Evolutionary conservation across 2,797 vertebrate species (phyloP).

Genomic region (Cuculus canorus): DNA sequence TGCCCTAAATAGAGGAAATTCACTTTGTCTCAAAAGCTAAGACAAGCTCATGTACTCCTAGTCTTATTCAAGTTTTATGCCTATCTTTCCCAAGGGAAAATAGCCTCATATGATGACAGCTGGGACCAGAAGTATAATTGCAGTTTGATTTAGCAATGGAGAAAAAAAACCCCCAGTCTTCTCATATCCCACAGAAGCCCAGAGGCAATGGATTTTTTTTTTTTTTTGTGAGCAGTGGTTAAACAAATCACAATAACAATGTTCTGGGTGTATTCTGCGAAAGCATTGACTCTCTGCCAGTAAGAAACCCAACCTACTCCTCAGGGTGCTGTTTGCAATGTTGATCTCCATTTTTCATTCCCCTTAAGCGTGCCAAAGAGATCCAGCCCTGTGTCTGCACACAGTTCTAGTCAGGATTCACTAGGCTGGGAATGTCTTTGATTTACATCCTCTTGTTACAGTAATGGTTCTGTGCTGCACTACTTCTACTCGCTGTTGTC

Average conservation of each 20-base stretch:
- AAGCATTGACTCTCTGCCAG: slow-evolving; percentile 28
- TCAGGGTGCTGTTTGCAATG: slow-evolving; percentile 48
- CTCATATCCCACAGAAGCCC: background rate
- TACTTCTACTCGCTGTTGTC: background rate
- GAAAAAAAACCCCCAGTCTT: background rate
- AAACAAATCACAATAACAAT: slow-evolving; percentile 28
- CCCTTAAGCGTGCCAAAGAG: background rate
- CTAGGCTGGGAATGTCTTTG: background rate
- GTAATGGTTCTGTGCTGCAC: background rate
- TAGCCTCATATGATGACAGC: background rate
- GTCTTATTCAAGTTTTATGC: background rate
- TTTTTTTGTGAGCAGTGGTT: background rate
- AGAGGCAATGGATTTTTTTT: slow-evolving; percentile 6
- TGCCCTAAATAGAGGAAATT: background rate
- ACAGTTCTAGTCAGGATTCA: background rate
- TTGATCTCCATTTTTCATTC: slow-evolving; percentile 45
- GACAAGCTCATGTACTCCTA: background rate
- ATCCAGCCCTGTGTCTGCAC: background rate
- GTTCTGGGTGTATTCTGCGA: slow-evolving; percentile 20
- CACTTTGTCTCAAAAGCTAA: background rate
- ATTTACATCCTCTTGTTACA: fast-evolving
- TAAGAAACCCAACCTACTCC: slow-evolving; percentile 46
- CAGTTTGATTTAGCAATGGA: background rate
- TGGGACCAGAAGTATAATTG: background rate
- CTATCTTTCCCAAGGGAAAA: background rate